Percentiles rank a stretch among this genome's conserved stretches.
Evolutionary conservation across 2,888 invertebrate genomes (phyloP).

Genomic region (Microctonus aethiopoides): DNA sequence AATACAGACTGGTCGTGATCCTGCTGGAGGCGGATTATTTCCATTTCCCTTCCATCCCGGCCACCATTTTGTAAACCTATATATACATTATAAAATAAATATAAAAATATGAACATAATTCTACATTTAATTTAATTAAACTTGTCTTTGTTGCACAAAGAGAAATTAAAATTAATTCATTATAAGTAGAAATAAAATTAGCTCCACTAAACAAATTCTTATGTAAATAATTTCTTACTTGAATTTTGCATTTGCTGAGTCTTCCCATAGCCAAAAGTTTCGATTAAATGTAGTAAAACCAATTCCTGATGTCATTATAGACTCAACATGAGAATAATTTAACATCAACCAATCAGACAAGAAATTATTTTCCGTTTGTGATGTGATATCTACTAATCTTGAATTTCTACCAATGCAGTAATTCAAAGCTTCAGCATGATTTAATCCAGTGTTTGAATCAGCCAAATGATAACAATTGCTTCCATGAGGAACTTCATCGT

Average conservation of each 20-base stretch:
- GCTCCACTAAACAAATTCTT: not conserved
- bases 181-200: too few relatives aligned
- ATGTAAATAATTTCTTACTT: slow-evolving; percentile 44
- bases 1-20: slow-evolving; percentile 62
- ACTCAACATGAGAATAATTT: slow-evolving; percentile 58
- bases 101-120: not conserved
- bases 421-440: slow-evolving; percentile 65
- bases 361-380: slow-evolving; percentile 71
- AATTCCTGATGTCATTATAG: slow-evolving; percentile 68
- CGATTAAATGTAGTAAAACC: slow-evolving; percentile 64
- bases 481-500: slow-evolving; percentile 68
- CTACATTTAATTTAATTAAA: not conserved
- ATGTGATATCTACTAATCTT: slow-evolving; percentile 67
- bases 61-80: slow-evolving; percentile 69
- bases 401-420: slow-evolving; percentile 67
- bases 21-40: slow-evolving; percentile 44
- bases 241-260: slow-evolving; percentile 53
- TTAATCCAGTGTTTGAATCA: slow-evolving; percentile 58
- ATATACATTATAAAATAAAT: too few relatives aligned
- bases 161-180: too few relatives aligned
- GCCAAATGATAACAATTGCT: slow-evolving; percentile 69
- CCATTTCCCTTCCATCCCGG: slow-evolving; percentile 64
- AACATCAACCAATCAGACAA: slow-evolving; percentile 69
- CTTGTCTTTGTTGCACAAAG: too few relatives aligned
- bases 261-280: slow-evolving; percentile 68